Percentiles rank a stretch among this genome's conserved stretches.
These are phyloP conservation scores for Biston stratarius DNA, from an alignment of 2,888 invertebrate genomes.

Conservation along the genomic window DNA sequence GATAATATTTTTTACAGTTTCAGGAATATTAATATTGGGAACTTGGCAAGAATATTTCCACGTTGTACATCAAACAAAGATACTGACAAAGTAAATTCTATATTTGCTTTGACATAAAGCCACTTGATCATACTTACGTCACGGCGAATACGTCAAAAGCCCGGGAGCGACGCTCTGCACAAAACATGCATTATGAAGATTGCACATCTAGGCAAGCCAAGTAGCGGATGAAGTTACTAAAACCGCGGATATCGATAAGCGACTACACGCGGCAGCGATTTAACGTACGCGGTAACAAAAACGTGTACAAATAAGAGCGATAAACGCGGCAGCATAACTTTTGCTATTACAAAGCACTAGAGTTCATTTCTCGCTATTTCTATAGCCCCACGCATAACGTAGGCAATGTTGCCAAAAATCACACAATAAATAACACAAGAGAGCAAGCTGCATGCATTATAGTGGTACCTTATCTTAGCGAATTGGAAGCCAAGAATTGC, in stretches of 20 bases:
- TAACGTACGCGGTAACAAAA: neutral
- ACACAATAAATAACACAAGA: constrained; percentile 83
- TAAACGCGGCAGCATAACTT: neutral
- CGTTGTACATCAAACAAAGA: constrained; percentile 40
- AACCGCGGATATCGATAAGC: constrained; percentile 32
- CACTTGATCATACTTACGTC: constrained; percentile 51
- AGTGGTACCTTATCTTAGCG: constrained; percentile 84
- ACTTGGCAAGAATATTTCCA: constrained; percentile 22
- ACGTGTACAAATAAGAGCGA: neutral
- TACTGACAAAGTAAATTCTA: constrained; percentile 43
- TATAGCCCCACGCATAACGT: constrained; percentile 41
- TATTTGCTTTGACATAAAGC: constrained; percentile 39
- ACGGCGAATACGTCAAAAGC: constrained; percentile 51
- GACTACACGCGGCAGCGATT: constrained; percentile 27
- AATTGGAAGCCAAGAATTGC: constrained; percentile 86
- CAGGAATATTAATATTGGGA: constrained; percentile 12
- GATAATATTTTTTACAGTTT: neutral
- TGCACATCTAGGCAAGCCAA: constrained; percentile 84
- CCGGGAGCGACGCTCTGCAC: constrained; percentile 62
- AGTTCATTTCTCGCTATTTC: constrained; percentile 15
- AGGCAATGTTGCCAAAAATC: constrained; percentile 83
- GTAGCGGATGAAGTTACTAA: constrained; percentile 57
- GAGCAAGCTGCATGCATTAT: constrained; percentile 85
- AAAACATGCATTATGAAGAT: constrained; percentile 86
- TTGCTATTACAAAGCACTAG: neutral